A percentile compares a stretch with the other conserved stretches of the same genome.
phyloP scores from a whole-genome alignment of 2,113 vertebrate species.

The Plecturocebus donacophilus region DNA sequence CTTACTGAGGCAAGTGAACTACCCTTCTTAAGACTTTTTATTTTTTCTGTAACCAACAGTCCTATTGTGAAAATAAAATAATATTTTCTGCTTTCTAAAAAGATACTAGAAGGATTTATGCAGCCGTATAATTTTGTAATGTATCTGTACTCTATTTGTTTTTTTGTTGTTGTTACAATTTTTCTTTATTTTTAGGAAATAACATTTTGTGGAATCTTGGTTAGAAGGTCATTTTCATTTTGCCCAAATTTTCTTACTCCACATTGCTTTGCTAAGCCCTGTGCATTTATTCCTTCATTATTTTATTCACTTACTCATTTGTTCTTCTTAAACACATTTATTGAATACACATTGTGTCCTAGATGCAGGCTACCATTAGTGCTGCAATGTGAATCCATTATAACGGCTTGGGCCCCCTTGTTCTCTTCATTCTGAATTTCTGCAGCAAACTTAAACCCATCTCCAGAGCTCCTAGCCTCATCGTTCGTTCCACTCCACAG shows the following conservation, averaged over 20 bases:
- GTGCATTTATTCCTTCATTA: neutral
- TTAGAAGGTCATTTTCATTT: slow-evolving; percentile 31
- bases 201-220: neutral
- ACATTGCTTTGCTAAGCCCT: neutral
- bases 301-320: neutral
- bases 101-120: neutral
- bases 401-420: rapidly evolving
- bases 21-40: neutral
- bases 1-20: neutral
- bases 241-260: neutral
- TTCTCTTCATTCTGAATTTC: neutral
- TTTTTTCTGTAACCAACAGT: neutral
- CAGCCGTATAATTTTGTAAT: neutral
- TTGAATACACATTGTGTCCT: neutral
- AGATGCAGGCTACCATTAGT: neutral
- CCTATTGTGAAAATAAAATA: slow-evolving; percentile 30
- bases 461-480: neutral
- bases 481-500: neutral
- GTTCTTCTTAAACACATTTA: neutral
- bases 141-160: neutral
- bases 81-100: slow-evolving; percentile 1
- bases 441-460: neutral
- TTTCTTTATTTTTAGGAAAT: slow-evolving; percentile 20
- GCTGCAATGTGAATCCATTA: neutral
- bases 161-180: neutral